Base-by-base conservation (phyloP, 1,140 invertebrate genomes). In the Caenorhabditis inopinata region DNA sequence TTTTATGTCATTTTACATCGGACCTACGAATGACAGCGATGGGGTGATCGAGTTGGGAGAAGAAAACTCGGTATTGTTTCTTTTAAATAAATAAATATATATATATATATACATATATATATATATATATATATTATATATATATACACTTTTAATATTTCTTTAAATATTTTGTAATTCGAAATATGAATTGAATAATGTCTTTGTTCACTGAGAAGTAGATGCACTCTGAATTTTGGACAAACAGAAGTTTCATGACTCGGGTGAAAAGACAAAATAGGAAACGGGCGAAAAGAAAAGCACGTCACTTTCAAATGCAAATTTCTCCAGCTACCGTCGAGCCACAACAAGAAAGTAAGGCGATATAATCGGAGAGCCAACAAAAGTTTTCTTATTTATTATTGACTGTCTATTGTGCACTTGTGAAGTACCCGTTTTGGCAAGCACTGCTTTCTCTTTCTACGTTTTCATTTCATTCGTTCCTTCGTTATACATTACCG, bases 381-480 rank as follows among this genome's bases (percentile, higher is more conserved):
- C 58, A 68, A 68, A 68, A 68, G 58, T 68, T 68, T 68, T n/a
- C 51, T 58, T 58, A 53, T 53, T 53, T 23, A 29, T 32, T 62
- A 58, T 58, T 58, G 51, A 58, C 51, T 68, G 58, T 68, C 58
- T 68, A 68, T 68, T 68, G 58, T 68, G 58, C 51, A 58, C 27
- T 32, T 58, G 1, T 68, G 58, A 68, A 68, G 58, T 68, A 18
- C 6, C 58, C 32, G 58, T 42, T 42, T 29, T 68, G 58, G 58
- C 58, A 68, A 62, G 53, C 53, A 68, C 58, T 16, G 16, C 58
- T 32, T 68, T 68, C 38, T 68, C 58, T 68, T 68, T 38, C 58
- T 32, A 38, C 12, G 18, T 38, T 14, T 42, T 42, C 32, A 35
- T 42, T 68, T 68, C 58, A 38, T 68, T 68, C 21, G 3, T 5